Base-by-base conservation (phyloP, 2,888 invertebrate species). In the Polyommatus iphigenia region DNA sequence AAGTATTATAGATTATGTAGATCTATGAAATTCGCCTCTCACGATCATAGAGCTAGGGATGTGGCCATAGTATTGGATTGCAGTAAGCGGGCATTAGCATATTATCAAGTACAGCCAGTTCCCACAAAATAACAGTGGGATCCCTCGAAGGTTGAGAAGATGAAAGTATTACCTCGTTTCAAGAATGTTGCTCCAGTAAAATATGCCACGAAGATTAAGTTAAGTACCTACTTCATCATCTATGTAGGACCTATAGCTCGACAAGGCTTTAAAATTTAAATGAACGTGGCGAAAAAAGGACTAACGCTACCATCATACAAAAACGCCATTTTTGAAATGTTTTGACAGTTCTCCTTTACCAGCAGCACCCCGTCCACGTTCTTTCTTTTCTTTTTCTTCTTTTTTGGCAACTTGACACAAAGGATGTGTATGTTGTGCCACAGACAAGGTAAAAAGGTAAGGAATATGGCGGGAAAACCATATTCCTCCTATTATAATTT, bases 71-170 rank as follows among this genome's bases (percentile, higher is more conserved):
- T 73, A 73, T 73, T 73, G 73, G 24, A 73, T 73, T 41, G 72
- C 72, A 46, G 46, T 73, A 20, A 73, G 41, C 46, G 73, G 46
- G 8, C 15, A 46, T 73, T 73, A 46, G 73, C 73, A 73, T 73
- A 73, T 73, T 73, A 73, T 73, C 73, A 73, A 73, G 73, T 73
- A 73, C 73, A 46, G 20, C 73, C n/a, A 46, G 73, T 46, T 73
- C 20, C 73, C 73, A 46, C 73, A 20, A 72, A 72, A 67, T 67
- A 32, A 46, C 73, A 73, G 73, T 41, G 73, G 41, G 73, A 73
- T 46, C 41, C 46, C 46, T 20, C 13, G 67, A 67, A 72, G 72
- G 20, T n/a, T 72, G 46, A 20, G 20, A 41, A 46, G 41, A 46
- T 13, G 20, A 73, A 73, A 73, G 67, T 67, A 67, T 67, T 67